These are phyloP conservation scores for Sinhomidia bicolor DNA, from an alignment of 2,888 invertebrate genomes.

Conservation along the genomic window DNA sequence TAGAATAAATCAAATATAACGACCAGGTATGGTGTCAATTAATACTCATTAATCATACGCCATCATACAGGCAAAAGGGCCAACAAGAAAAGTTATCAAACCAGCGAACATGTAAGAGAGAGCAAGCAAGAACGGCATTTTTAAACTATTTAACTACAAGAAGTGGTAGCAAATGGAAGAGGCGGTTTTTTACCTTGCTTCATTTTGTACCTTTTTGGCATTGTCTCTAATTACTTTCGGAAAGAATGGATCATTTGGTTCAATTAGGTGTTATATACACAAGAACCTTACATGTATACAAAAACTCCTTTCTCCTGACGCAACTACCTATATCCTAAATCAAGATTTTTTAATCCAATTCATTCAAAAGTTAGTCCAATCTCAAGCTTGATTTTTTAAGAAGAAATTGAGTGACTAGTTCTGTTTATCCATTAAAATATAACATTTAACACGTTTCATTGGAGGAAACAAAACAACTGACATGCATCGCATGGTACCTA, in stretches of 20 bases:
- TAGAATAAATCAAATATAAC: constrained; percentile 77
- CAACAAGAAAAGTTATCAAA: constrained; percentile 37
- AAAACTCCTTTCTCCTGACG: no score
- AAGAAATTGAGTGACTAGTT: no score
- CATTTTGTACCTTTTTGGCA: constrained; percentile 47
- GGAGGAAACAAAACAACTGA: no score
- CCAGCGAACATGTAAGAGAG: background rate
- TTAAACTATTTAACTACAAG: background rate
- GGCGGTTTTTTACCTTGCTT: constrained; percentile 55
- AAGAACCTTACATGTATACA: no score
- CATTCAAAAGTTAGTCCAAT: no score
- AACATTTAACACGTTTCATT: no score
- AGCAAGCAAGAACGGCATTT: constrained; percentile 1
- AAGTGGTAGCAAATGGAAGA: constrained; percentile 17
- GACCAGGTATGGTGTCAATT: constrained; percentile 77
- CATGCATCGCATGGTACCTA: no score
- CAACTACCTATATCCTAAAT: no score
- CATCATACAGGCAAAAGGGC: constrained; percentile 56
- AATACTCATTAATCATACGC: constrained; percentile 74
- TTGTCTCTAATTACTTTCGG: constrained; percentile 71
- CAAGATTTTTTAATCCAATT: no score
- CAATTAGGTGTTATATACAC: constrained; percentile 51
- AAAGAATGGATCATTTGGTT: constrained; percentile 69
- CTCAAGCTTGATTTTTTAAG: no score
- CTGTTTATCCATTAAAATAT: no score